These are phyloP conservation scores for Palaemon carinicauda DNA, from an alignment of 1,140 invertebrate species.

Conservation along the genomic window DNA sequence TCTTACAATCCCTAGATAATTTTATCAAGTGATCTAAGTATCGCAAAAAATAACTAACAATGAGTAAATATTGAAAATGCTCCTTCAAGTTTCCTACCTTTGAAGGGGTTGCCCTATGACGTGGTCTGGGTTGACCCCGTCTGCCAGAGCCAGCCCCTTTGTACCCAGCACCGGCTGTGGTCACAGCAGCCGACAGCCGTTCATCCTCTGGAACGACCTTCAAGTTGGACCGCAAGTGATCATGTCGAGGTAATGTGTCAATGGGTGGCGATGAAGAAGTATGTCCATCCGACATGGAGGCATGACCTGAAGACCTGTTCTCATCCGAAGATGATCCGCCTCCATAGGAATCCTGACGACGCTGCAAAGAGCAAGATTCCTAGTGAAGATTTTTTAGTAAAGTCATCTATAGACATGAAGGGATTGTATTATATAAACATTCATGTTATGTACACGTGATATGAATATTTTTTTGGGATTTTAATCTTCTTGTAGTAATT, in stretches of 20 bases:
- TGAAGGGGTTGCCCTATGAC: constrained; percentile 74
- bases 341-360: constrained; percentile 76
- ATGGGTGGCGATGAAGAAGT: constrained; percentile 70
- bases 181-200: constrained; percentile 73
- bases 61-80: neutral
- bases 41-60: too few relatives aligned
- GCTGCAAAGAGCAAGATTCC: constrained; percentile 65
- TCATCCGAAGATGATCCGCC: constrained; percentile 86
- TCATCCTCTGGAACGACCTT: constrained; percentile 75
- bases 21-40: too few relatives aligned
- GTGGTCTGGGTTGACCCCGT: constrained; percentile 69
- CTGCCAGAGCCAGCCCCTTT: constrained; percentile 68
- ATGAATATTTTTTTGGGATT: too few relatives aligned
- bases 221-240: constrained; percentile 71
- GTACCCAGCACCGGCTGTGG: constrained; percentile 64
- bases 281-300: constrained; percentile 85
- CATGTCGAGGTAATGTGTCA: constrained; percentile 69
- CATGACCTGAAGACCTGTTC: constrained; percentile 86
- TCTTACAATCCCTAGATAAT: too few relatives aligned
- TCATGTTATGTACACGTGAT: too few relatives aligned
- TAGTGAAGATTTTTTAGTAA: too few relatives aligned
- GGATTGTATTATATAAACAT: too few relatives aligned
- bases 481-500: too few relatives aligned
- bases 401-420: too few relatives aligned
- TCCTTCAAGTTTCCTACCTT: constrained; percentile 67